Evolutionary conservation across 92 coral and sea anemone species (phyloP).

Genomic region (Micromussa lordhowensis): DNA sequence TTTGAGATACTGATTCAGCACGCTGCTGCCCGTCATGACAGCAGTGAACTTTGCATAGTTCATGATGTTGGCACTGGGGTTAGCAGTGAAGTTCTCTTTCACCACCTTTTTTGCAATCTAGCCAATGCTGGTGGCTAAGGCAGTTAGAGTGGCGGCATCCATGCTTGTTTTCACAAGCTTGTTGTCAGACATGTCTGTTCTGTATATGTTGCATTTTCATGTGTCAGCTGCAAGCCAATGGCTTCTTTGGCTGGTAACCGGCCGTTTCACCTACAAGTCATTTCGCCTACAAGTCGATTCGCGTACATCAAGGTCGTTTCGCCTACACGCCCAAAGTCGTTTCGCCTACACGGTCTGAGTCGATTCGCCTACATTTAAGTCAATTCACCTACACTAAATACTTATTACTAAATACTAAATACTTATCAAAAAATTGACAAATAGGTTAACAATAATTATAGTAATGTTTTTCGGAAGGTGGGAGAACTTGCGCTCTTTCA

Average conservation of each 20-base stretch:
- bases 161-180: background rate
- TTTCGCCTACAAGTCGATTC: too few relatives aligned
- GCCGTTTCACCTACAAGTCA: conserved; percentile 23
- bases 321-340: too few relatives aligned
- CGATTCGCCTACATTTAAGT: too few relatives aligned
- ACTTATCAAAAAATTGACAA: too few relatives aligned
- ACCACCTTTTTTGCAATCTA: background rate
- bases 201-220: background rate
- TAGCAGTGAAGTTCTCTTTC: background rate
- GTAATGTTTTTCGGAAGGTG: background rate
- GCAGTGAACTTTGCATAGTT: background rate
- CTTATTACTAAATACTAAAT: too few relatives aligned
- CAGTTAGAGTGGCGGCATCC: background rate
- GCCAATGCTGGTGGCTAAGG: background rate
- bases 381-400: too few relatives aligned
- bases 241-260: conserved; percentile 31
- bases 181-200: background rate
- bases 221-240: conserved; percentile 9
- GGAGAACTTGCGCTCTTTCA: too few relatives aligned
- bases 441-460: background rate
- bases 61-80: background rate
- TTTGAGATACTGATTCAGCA: background rate
- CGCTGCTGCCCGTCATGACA: background rate
- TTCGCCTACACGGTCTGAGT: too few relatives aligned
- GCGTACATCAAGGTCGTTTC: too few relatives aligned